Percentiles rank a stretch among this genome's conserved stretches.
Evolutionary conservation across 2,113 vertebrate species (phyloP).

Genomic region (Melanerpes formicivorus): DNA sequence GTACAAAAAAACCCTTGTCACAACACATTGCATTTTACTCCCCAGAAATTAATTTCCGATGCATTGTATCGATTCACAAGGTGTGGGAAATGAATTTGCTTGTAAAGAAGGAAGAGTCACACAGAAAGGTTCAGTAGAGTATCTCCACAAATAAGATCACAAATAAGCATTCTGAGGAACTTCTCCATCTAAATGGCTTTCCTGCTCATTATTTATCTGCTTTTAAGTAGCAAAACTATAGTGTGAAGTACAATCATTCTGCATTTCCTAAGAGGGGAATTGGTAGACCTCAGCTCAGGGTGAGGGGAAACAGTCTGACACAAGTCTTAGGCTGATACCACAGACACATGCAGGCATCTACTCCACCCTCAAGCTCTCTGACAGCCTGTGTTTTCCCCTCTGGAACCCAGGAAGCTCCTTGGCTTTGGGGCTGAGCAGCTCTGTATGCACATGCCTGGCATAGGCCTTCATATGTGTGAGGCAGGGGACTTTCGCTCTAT

Average conservation of each 20-base stretch:
- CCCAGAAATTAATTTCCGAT: not conserved
- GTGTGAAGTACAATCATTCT: not conserved
- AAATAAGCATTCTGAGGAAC: not conserved
- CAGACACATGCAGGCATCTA: rapidly evolving
- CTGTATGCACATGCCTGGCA: not conserved
- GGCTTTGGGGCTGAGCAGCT: not conserved
- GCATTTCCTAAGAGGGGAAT: not conserved
- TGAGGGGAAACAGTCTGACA: rapidly evolving
- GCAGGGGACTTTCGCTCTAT: not conserved
- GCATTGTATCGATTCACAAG: not conserved
- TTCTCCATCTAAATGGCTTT: not conserved
- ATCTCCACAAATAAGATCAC: not conserved
- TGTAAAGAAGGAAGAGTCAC: not conserved
- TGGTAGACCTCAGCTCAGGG: not conserved
- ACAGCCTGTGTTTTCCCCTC: not conserved
- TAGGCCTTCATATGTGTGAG: not conserved
- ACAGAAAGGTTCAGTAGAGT: not conserved
- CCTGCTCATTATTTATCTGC: not conserved
- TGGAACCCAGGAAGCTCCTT: not conserved
- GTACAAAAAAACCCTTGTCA: not conserved
- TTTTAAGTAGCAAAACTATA: not conserved
- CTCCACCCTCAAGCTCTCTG: not conserved
- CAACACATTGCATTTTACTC: not conserved
- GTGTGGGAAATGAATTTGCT: not conserved
- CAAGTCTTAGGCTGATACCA: not conserved